Evolutionary conservation across 2,888 invertebrate species (phyloP), one percentile per base, ranked within the genome.

Genomic region (Aethes cnicana): DNA sequence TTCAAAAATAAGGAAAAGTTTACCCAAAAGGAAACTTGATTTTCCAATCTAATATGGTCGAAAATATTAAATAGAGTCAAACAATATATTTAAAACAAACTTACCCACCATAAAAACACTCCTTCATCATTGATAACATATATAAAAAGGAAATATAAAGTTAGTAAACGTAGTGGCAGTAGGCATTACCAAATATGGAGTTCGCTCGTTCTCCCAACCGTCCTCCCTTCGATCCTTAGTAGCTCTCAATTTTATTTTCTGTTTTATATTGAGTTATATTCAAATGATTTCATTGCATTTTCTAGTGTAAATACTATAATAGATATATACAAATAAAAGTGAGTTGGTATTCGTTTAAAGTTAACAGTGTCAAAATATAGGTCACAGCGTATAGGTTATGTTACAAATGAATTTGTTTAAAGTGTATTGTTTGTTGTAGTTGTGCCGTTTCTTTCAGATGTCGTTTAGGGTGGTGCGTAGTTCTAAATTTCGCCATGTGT

Each of bases 401-500:
- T 83, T 85, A 64, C 71, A 77, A 63, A 77, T 81, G 74, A 74
- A 80, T 77, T 80, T 75, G 70, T 74, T 78, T 55, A 58, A 63
- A 70, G 72, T 66, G 70, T 69, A 68, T 63, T 76, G 77, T 75
- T 77, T 78, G 64, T 76, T 75, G 70, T 74, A 81, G 80, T 81
- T 73, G 59, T 65, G 69, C 72, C 69, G 68, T 63, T 63, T 81
- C 82, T 81, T 89, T 70, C 85, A 93, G 92, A 97, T 97, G 97
- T 97, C 97, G 91, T 97, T 97, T 93, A 95, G 97, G 86, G 97
- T 97, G 86, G 97, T 98, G 72, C 95, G 98, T 90, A 96, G 94
- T 91, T 98, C 98, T 83, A 98, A 98, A 92, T 98, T 98, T 92
- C 96, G 98, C 84, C 98, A 98, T 92, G 98, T 98, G 77, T 92